Conservation (phyloP, 2,113 vertebrate genomes). For the Malurus elegans region DNA sequence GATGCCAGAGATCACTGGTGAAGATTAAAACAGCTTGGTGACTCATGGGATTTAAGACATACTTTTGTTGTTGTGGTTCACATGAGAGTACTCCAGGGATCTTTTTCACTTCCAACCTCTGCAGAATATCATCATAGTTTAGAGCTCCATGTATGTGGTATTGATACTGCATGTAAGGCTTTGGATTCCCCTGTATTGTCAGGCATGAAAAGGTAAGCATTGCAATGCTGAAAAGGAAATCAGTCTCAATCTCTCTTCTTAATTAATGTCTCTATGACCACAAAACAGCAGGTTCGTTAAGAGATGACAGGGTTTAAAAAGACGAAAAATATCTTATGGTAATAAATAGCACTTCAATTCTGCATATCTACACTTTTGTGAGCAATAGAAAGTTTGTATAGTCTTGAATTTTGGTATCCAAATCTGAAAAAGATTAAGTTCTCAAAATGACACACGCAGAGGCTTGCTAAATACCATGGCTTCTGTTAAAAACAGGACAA, state of each 20-base stretch:
- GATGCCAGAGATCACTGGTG: neutral
- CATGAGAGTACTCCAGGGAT: neutral
- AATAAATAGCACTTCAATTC: neutral
- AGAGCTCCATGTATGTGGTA: rapidly evolving
- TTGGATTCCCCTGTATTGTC: neutral
- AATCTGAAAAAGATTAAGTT: neutral
- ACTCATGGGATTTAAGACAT: neutral
- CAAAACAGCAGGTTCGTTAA: neutral
- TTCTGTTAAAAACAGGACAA: neutral
- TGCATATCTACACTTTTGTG: neutral
- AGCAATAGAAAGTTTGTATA: neutral
- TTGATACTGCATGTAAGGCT: neutral
- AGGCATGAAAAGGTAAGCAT: neutral
- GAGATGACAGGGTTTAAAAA: neutral
- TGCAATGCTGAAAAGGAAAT: neutral
- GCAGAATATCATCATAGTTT: neutral
- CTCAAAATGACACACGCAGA: neutral
- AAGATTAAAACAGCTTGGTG: neutral
- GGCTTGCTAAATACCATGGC: neutral
- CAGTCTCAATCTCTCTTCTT: neutral
- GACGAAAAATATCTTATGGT: neutral
- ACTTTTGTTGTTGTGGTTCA: neutral
- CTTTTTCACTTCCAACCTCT: neutral
- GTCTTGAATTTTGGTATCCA: neutral
- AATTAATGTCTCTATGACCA: neutral